phyloP scores from a whole-genome alignment of 2,888 invertebrate species.

The Alviniconcha strummeri region DNA sequence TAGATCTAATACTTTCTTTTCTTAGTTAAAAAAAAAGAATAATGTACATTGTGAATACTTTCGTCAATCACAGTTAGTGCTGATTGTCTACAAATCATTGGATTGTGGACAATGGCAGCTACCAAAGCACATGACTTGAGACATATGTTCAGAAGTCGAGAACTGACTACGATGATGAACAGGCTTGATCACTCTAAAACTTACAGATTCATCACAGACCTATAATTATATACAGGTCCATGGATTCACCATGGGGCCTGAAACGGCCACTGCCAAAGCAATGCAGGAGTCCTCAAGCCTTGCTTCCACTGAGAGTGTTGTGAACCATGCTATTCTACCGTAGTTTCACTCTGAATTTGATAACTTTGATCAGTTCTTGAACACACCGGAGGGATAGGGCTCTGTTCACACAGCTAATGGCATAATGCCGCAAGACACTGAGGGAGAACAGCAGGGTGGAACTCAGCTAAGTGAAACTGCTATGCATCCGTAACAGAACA shows the following conservation, averaged over 20 bases:
- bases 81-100: too few relatives aligned
- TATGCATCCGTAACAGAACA: too few relatives aligned
- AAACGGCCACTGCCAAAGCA: conserved; percentile 38
- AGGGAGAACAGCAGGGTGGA: conserved; percentile 9
- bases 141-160: conserved; percentile 39
- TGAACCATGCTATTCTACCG: conserved; percentile 37
- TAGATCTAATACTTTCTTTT: too few relatives aligned
- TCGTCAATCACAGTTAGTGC: too few relatives aligned
- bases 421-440: conserved; percentile 53
- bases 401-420: conserved; percentile 52
- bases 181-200: conserved; percentile 44
- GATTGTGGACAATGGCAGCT: conserved; percentile 38
- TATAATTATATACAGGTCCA: conserved; percentile 23
- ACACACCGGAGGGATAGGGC: conserved; percentile 41
- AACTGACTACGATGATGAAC: conserved; percentile 39
- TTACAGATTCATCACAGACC: conserved; percentile 41
- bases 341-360: conserved; percentile 55
- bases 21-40: too few relatives aligned
- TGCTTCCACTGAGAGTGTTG: conserved; percentile 45
- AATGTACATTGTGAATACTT: too few relatives aligned
- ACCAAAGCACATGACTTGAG: conserved; percentile 43
- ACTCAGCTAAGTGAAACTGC: too few relatives aligned
- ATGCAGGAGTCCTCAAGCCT: conserved; percentile 41
- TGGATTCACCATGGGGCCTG: too few relatives aligned
- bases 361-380: conserved; percentile 49